Conservation (phyloP, 2,113 vertebrate genomes). For the Nothoprocta perdicaria region DNA sequence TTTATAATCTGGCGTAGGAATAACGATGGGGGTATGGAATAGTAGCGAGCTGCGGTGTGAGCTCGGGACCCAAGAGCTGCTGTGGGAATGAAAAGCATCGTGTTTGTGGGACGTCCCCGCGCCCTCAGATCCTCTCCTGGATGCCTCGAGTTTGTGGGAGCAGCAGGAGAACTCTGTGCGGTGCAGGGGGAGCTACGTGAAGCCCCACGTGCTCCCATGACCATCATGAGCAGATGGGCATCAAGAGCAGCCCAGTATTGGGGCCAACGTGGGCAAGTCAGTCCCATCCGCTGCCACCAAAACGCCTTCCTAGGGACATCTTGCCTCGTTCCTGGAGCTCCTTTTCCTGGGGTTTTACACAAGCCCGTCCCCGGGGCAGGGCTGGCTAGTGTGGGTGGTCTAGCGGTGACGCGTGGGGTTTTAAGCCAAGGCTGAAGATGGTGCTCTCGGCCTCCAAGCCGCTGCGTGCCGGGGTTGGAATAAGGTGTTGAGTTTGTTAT, state of each 20-base stretch:
- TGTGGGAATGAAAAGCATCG: not conserved
- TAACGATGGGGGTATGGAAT: not conserved
- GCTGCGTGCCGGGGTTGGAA: not conserved
- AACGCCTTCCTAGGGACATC: not conserved
- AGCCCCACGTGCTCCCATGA: too few relatives aligned
- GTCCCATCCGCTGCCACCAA: not conserved
- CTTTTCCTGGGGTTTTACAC: not conserved
- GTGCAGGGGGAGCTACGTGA: accelerated
- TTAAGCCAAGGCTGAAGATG: not conserved
- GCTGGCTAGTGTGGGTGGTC: conserved; percentile 46
- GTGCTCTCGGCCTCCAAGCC: not conserved
- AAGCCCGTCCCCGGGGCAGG: not conserved
- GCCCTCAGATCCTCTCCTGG: too few relatives aligned
- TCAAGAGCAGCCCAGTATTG: not conserved
- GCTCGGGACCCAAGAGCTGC: not conserved
- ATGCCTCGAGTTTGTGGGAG: not conserved
- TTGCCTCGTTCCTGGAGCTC: not conserved
- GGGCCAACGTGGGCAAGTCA: not conserved
- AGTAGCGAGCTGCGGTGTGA: not conserved
- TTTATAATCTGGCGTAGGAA: not conserved
- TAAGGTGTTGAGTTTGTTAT: not conserved
- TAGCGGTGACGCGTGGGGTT: not conserved
- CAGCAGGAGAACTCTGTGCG: accelerated
- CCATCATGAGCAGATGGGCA: accelerated
- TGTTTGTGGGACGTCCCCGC: not conserved